Base-by-base conservation (phyloP, 2,888 invertebrate species). In the Watsonalla cultraria region DNA sequence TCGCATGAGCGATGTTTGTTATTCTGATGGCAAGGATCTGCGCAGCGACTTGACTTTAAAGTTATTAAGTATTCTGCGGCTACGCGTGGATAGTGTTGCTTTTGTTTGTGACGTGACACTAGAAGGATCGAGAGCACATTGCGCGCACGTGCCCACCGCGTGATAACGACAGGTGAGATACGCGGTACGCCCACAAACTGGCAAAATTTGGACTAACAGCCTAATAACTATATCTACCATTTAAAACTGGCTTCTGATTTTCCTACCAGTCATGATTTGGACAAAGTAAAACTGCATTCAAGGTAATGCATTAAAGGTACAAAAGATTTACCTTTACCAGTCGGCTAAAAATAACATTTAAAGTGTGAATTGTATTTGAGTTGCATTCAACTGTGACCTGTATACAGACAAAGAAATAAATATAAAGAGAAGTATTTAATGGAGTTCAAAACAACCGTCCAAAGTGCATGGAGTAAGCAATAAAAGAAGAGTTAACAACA, bases 141-240 rank as follows among this genome's bases (percentile, higher is more conserved):
- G 70, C 68, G 66, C 70, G 72, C 84, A 85, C 84, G 84, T 82
- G 84, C 72, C 57, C 33, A 55, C 64, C 73, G 75, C 82, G 81
- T 81, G 86, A 81, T 74, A 64, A 61, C 61, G 69, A 70, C 77
- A 80, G 77, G 79, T 77, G 73, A 70, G 69, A 24, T 24, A 24
- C 60, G 68, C 66, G 72, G 71, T 73, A 74, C 62, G 74, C 64
- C 57, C 57, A 49, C 42, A 11, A 59, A 37, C 8, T 37, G 13
- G 5, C 8, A 56, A 55, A 54, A 63, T 55, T 62, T 62, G 61
- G 62, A 66, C 55, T 51, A 57, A 58, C 54, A 49, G 54, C 60
- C 58, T 58, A 45, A 51, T 59, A 54, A 54, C 54, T 58, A 60
- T 57, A 61, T 50, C 47, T 5, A 37, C 11, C 11, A 42, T 42